Base-by-base conservation (phyloP, 2,888 invertebrate species). In the Plebejus melissa region DNA sequence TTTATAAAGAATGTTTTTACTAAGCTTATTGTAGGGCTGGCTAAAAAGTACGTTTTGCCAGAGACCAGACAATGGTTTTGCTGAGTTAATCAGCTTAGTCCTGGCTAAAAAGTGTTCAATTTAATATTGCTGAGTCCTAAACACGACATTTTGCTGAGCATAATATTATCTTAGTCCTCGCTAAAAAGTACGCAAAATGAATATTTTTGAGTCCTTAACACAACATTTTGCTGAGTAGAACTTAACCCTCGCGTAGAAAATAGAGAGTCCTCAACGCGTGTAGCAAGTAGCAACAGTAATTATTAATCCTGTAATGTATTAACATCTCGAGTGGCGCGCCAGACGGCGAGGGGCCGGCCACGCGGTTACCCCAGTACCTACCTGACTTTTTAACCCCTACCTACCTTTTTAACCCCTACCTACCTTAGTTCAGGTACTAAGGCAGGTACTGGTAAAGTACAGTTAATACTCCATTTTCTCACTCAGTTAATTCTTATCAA, bases 261-360 rank as follows among this genome's bases (percentile, higher is more conserved):
- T 54, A 11, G 11, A 13, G 54, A 16, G 13, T 54, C 5, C 16
- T 58, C 2, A 58, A n/a, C 6, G 22, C n/a, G 58, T 7, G 22
- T 22, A 6, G 22, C 54, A 16, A n/a, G 6, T 28, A 65, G 32
- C 65, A 36, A 65, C 65, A 65, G 65, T 65, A 60, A 32, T 65
- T 28, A 60, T 60, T 65, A 36, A 65, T 4, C 13, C 32, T 65
- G 32, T 13, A 65, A 65, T 32, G 32, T 36, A 65, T 36, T 65
- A 65, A 32, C 65, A 65, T 65, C 32, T 65, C 65, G 32, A 65
- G 65, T 32, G 65, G 65, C 13, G 22, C 65, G 32, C 65, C 65
- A 65, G 65, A 65, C 65, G 65, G 32, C 65, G 65, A 36, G 65
- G 65, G 32, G 65, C 60, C 28, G 60, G 60, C 65, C 65, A 65